Evolutionary conservation across 2,888 invertebrate genomes (phyloP).

Genomic region (Trissolcus brochymenae): DNA sequence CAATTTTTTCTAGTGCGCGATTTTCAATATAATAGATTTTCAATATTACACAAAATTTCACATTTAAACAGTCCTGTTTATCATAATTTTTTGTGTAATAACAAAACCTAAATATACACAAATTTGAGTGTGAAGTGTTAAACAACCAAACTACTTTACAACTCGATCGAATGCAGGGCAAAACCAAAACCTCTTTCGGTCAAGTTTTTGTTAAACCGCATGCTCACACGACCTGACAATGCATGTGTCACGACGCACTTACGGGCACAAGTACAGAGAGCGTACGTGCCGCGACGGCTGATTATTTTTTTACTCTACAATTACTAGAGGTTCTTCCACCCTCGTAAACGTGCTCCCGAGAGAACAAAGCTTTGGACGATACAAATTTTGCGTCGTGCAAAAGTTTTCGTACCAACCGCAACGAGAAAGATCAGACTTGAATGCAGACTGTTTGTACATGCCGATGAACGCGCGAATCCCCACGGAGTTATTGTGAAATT

Average conservation of each 20-base stretch:
- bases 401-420: slow-evolving; percentile 31
- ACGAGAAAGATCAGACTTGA: slow-evolving; percentile 46
- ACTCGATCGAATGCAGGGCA: slow-evolving; percentile 4
- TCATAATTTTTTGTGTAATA: no score
- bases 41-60: no score
- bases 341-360: slow-evolving; percentile 55
- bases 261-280: slow-evolving; percentile 47
- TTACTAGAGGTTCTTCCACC: slow-evolving; percentile 63
- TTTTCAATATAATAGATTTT: no score
- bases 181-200: slow-evolving; percentile 36
- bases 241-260: slow-evolving; percentile 49
- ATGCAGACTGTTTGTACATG: slow-evolving; percentile 58
- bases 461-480: slow-evolving; percentile 42
- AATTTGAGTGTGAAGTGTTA: no score
- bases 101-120: no score
- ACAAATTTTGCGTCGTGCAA: slow-evolving; percentile 45
- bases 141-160: no score
- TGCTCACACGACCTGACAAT: slow-evolving; percentile 44
- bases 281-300: slow-evolving; percentile 65
- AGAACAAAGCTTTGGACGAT: slow-evolving; percentile 52
- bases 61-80: no score
- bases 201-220: slow-evolving; percentile 47
- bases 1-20: no score
- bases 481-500: slow-evolving; percentile 20
- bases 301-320: slow-evolving; percentile 73